Evolutionary conservation across 2,797 vertebrate genomes (phyloP), one percentile per base, ranked within the genome.

Genomic region (Diplodus puntazzo): DNA sequence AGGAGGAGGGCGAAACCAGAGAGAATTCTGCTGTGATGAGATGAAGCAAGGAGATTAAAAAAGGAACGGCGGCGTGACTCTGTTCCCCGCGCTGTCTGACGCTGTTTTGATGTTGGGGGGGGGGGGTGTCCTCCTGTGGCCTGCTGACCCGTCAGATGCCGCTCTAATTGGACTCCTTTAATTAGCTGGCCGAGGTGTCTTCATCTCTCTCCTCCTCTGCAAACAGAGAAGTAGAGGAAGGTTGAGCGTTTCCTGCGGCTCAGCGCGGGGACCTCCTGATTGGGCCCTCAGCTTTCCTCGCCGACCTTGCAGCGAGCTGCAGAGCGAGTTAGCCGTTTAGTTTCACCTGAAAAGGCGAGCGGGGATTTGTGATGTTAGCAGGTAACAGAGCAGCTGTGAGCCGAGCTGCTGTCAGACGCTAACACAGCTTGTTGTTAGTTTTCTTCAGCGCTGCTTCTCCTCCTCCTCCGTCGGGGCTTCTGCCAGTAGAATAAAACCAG

Each of bases 101-200:
- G 64, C 59, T 64, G 87, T 72, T 89, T 69, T 75, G 82, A 89
- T 72, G 69, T 77, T 17, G 55, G 53, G 27, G 46, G 54, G 57
- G 49, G 60, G 67, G 21, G 30, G 62, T 69, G 10, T 69, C 73
- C 75, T 70, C 75, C 8, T 12, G 77, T 25, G 75, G 69, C 75
- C 75, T 18, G n/a, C 60, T 71, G 80, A 86, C 83, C 77, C 52
- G 0, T 75, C 68, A 87, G 83, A 87, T 69, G 84, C 68, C 55
- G 2, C 79, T 88, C 85, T 94, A 93, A 94, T 94, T 94, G 91
- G 89, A 80, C 70, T 79, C 71, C 83, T 88, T 90, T 91, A 92
- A 94, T 94, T 89, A 93, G 87, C 75, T 80, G 57, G 57, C 71
- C 3, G 73, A 86, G 74, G 81, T 65, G 71, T 73, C 77, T 53